phyloP scores from a whole-genome alignment of 1,140 invertebrate species.

The Palaemon carinicauda region DNA sequence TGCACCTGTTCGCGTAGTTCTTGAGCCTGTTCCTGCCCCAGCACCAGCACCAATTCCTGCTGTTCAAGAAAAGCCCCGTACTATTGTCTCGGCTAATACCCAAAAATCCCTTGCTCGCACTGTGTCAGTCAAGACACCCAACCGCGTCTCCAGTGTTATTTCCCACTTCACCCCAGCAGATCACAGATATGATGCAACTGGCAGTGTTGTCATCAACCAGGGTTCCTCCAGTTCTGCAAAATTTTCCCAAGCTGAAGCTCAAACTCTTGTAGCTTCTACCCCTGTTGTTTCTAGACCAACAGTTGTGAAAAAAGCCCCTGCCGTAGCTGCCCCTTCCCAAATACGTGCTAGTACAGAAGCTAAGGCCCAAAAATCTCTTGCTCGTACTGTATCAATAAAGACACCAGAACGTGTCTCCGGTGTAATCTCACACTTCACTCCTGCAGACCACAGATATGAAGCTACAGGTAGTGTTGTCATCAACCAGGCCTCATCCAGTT shows the following conservation, averaged over 20 bases:
- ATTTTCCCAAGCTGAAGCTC: background rate
- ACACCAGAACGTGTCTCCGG: conserved; percentile 15
- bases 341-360: background rate
- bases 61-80: background rate
- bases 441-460: conserved; percentile 35
- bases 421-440: conserved; percentile 35
- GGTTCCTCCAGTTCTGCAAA: background rate
- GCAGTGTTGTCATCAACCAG: conserved; percentile 21
- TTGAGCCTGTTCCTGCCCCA: background rate
- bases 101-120: conserved; percentile 17
- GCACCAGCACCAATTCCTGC: conserved; percentile 11
- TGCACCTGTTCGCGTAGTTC: background rate
- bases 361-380: background rate
- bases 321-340: background rate
- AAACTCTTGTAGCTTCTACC: too few species aligned
- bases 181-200: conserved; percentile 39
- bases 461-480: conserved; percentile 24
- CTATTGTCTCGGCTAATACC: background rate
- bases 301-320: background rate
- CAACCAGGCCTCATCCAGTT: background rate
- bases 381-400: conserved; percentile 11
- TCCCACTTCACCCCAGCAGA: conserved; percentile 41
- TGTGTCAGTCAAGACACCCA: conserved; percentile 24
- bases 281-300: background rate
- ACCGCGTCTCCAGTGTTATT: conserved; percentile 24